Evolutionary conservation across 1,140 invertebrate genomes (phyloP), one percentile per base, ranked within the genome.

Genomic region (Drosophila grimshawi): DNA sequence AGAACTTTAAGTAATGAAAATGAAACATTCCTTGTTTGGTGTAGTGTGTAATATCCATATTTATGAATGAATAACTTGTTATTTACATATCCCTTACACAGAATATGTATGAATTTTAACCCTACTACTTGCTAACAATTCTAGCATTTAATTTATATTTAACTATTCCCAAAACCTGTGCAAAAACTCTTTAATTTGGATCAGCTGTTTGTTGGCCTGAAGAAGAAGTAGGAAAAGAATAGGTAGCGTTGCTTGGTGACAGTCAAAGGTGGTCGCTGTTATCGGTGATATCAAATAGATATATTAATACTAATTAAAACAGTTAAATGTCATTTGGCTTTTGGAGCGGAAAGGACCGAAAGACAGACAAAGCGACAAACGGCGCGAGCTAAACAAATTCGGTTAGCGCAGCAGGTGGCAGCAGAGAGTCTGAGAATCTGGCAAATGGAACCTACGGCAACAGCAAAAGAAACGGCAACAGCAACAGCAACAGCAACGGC

Each of bases 311-410:
- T 71, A 76, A 86, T 86, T 88, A 88, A 82, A 76, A 69, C 72
- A 70, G 71, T 82, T 56, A 48, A 73, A 69, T 78, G 70, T 61
- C 78, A 76, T 72, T 75, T 67, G 6, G 41, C 48, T 35, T 29
- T 27, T 0, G 57, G 10, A 39, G 8, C 37, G 33, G 33, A 33
- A 33, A 4, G 33, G 8, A 59, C 68, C 43, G 55, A 56, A 53
- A 67, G 4, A 41, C 39, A 41, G 4, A 39, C 37, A 43, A 43
- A 43, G 27, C 80, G 37, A 63, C 63, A 61, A 66, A 78, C 65
- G 80, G 75, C 82, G 79, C 75, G 82, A 81, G 78, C 71, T 86
- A 79, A 88, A 86, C 82, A 86, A 86, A 86, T 86, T 86, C 67
- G 71, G 71, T 66, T 72, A 59, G 57, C 82, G n/a, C 82, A 86